These are phyloP conservation scores for Cherax destructor DNA, from an alignment of 1,140 invertebrate genomes.

Conservation along the genomic window DNA sequence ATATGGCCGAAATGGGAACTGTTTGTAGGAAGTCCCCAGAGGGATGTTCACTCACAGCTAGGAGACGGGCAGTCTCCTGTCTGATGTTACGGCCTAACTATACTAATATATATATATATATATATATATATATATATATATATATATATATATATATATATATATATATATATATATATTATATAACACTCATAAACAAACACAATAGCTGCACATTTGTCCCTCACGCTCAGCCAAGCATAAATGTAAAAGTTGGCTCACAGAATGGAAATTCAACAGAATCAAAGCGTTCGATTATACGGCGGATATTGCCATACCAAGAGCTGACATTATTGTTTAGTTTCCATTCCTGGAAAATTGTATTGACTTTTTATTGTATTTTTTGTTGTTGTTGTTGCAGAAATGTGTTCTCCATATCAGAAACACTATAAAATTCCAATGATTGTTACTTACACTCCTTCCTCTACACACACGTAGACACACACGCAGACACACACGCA, in stretches of 20 bases:
- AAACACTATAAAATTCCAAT: background rate
- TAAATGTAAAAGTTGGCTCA: background rate
- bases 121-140: too few species aligned
- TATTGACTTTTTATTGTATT: background rate
- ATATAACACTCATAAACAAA: background rate
- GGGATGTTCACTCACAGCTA: too few species aligned
- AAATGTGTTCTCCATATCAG: background rate
- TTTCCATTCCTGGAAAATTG: background rate
- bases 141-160: too few species aligned
- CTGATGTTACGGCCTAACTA: too few species aligned
- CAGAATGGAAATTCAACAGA: conserved; percentile 13
- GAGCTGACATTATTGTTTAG: background rate
- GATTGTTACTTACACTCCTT: background rate
- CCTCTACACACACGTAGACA: too few species aligned
- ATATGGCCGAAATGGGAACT: too few species aligned
- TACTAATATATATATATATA: too few species aligned
- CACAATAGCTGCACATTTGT: background rate
- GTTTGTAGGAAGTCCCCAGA: too few species aligned
- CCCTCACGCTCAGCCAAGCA: background rate
- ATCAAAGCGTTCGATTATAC: conserved; percentile 16
- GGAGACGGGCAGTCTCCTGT: too few species aligned
- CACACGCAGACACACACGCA: too few species aligned
- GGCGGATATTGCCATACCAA: background rate
- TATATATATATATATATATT: too few species aligned
- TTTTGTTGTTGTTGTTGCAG: background rate